Base-by-base conservation (phyloP, 2,888 invertebrate species). In the Acronicta psi region DNA sequence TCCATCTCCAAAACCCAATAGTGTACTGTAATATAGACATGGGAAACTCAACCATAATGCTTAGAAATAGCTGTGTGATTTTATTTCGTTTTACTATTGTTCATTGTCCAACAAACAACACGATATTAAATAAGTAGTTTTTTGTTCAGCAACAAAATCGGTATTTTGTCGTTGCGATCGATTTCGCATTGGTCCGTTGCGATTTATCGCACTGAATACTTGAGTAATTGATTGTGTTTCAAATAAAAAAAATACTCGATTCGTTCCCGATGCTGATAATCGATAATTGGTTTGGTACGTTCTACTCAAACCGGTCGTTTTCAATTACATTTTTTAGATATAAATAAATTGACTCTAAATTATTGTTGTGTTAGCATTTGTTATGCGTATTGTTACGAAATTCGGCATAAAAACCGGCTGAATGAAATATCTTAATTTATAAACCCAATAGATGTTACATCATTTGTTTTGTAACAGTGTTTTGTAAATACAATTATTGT, bases 91-190 rank as follows among this genome's bases (percentile, higher is more conserved):
- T 46, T 74, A 72, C 75, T 79, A 75, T 79, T 74, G 78, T 77
- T 73, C 69, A 61, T 57, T 53, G 59, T 37, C 52, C 72, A 76
- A 79, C 25, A 25, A 76, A 79, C 25, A 25, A 25, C 25, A 79
- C 80, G 73, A 83, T 69, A 86, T 83, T 83, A 77, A 84, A 84
- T 84, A 77, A 84, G 83, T 84, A 76, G 14, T 34, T 34, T 37
- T 76, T 79, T 71, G 10, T 75, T 78, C 81, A 84, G 81, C 66
- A 75, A 84, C 81, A 84, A 82, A 81, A 72, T 75, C 67, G 76
- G 69, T 66, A 81, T 83, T 86, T 78, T 80, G 75, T 79, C 78
- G 83, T 83, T 84, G 85, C 77, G 79, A 80, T 80, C 59, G 69
- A 71, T 68, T 73, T 73, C 54, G 60, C 54, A 63, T 75, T 56